phyloP scores from a whole-genome alignment of 2,797 vertebrate genomes.

The Rhyacichthys aspro region DNA sequence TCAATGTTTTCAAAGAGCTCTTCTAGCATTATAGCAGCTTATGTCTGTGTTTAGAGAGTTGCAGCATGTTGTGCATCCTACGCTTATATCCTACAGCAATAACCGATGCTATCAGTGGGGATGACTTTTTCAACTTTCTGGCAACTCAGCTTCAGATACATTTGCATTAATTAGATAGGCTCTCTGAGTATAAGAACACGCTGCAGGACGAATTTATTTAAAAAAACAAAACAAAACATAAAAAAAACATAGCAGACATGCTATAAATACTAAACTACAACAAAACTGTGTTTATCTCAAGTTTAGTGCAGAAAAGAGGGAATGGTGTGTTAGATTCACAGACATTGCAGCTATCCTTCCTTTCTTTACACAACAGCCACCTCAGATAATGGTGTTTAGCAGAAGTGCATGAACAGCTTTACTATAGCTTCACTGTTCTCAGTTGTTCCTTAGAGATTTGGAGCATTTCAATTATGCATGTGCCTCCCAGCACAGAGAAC shows the following conservation, averaged over 20 bases:
- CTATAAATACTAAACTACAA: slow-evolving; percentile 56
- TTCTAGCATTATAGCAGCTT: slow-evolving; percentile 21
- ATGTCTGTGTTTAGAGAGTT: slow-evolving; percentile 55
- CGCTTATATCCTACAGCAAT: slow-evolving; percentile 67
- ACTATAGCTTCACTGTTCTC: slow-evolving; percentile 7
- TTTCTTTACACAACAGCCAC: slow-evolving; percentile 7
- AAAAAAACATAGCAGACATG: slow-evolving; percentile 50
- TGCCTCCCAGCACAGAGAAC: slow-evolving; percentile 49
- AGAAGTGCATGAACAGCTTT: neutral
- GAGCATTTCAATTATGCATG: slow-evolving; percentile 67
- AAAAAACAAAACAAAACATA: too few species aligned
- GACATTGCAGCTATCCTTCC: neutral
- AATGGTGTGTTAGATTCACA: neutral
- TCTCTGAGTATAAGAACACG: slow-evolving; percentile 65
- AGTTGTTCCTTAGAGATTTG: slow-evolving; percentile 35
- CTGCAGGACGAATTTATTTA: slow-evolving; percentile 73
- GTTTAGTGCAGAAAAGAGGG: slow-evolving; percentile 9
- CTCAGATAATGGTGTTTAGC: slow-evolving; percentile 12
- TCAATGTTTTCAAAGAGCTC: slow-evolving; percentile 56
- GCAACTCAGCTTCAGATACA: slow-evolving; percentile 71
- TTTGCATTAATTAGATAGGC: slow-evolving; percentile 82
- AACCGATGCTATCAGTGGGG: slow-evolving; percentile 70
- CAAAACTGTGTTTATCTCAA: slow-evolving; percentile 30
- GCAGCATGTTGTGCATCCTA: slow-evolving; percentile 67
- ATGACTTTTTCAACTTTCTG: slow-evolving; percentile 78